Conservation (phyloP, 2,797 vertebrate genomes). For the Chelonia mydas region DNA sequence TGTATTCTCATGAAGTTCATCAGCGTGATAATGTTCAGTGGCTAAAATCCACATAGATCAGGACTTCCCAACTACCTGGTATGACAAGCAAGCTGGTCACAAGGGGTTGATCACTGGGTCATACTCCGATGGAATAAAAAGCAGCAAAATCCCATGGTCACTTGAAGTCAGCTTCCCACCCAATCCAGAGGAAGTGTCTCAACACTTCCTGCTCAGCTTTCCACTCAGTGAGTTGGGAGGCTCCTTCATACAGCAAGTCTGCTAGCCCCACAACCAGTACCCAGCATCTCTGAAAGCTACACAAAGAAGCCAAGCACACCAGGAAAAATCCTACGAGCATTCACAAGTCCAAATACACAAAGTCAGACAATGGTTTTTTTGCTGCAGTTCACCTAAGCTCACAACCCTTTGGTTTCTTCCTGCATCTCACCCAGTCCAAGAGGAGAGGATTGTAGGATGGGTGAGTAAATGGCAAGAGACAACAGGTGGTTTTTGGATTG, state of each 20-base stretch:
- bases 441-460: background rate
- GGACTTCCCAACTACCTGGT: background rate
- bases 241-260: background rate
- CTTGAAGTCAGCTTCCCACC: background rate
- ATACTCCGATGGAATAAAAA: background rate
- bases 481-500: background rate
- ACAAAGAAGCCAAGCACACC: background rate
- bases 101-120: background rate
- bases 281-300: background rate
- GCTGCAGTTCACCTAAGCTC: background rate
- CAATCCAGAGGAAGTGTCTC: background rate
- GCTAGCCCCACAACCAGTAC: background rate
- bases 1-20: background rate
- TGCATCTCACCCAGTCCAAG: background rate
- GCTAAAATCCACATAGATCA: background rate
- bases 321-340: background rate
- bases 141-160: background rate
- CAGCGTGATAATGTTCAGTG: background rate
- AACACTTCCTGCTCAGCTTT: background rate
- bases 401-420: background rate
- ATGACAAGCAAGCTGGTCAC: background rate
- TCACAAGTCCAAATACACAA: background rate
- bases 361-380: background rate
- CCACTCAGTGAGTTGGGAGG: background rate
- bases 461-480: background rate